phyloP scores from a whole-genome alignment of 2,888 invertebrate genomes.

The Pedicia rivosa region DNA sequence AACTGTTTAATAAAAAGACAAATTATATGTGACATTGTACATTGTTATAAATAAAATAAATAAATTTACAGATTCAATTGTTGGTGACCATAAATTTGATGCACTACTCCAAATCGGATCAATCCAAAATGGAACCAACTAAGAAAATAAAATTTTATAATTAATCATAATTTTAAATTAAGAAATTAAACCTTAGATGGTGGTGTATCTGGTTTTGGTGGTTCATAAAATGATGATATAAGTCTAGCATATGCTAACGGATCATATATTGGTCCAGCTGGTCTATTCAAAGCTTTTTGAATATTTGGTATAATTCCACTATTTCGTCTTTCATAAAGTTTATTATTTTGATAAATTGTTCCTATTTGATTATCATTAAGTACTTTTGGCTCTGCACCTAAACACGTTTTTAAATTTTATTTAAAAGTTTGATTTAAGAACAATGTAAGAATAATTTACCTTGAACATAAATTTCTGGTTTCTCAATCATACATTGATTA shows the following conservation, averaged over 20 bases:
- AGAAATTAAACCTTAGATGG: slow-evolving; percentile 10
- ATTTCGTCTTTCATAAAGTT: not conserved
- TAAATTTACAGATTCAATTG: too few species aligned
- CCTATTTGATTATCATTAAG: too few species aligned
- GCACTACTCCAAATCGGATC: slow-evolving; percentile 26
- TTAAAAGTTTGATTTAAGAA: too few species aligned
- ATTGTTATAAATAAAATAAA: too few species aligned
- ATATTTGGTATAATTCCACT: not conserved
- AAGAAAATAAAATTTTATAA: not conserved
- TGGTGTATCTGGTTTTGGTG: slow-evolving; percentile 26
- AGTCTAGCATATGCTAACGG: slow-evolving; percentile 1
- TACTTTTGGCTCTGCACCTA: too few species aligned
- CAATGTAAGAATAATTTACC: too few species aligned
- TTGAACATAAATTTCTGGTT: too few species aligned
- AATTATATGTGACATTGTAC: too few species aligned
- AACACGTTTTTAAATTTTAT: too few species aligned
- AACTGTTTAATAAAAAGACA: too few species aligned
- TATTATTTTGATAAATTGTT: not conserved
- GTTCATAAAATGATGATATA: slow-evolving; percentile 18
- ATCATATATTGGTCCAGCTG: not conserved
- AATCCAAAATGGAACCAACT: slow-evolving; percentile 29
- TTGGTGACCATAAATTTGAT: slow-evolving; percentile 1
- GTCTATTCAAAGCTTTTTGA: too few species aligned
- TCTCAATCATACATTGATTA: too few species aligned
- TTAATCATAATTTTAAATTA: not conserved